phyloP scores from a whole-genome alignment of 2,113 vertebrate genomes.

The Felis chaus region DNA sequence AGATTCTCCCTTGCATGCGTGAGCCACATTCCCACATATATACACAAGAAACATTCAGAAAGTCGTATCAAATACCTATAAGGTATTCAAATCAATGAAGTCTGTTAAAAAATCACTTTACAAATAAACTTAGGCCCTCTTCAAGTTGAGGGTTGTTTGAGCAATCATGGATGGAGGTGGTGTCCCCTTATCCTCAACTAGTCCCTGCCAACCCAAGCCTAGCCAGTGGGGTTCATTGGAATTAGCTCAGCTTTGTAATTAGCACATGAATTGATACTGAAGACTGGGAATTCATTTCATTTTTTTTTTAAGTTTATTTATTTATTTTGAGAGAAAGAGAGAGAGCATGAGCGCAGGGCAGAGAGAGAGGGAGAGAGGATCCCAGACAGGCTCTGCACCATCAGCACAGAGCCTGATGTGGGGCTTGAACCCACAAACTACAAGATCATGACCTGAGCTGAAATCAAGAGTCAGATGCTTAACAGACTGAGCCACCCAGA shows the following conservation, averaged over 20 bases:
- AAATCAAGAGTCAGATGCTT: background rate
- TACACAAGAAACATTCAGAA: background rate
- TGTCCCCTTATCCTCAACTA: background rate
- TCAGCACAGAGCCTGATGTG: background rate
- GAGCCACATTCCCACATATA: background rate
- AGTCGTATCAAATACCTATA: background rate
- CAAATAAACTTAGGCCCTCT: constrained; percentile 13
- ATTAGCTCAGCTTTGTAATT: constrained; percentile 16
- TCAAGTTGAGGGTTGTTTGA: background rate
- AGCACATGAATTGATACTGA: background rate
- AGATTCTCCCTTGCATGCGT: background rate
- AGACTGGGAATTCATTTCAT: background rate
- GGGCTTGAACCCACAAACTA: background rate
- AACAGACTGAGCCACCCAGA: background rate
- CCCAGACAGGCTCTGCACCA: background rate
- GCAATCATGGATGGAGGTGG: background rate
- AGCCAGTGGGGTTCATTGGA: background rate
- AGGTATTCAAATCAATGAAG: background rate
- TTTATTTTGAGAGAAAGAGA: background rate
- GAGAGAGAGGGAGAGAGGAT: background rate
- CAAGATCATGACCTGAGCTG: background rate
- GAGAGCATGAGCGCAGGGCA: background rate
- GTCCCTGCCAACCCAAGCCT: background rate
- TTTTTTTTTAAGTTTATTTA: background rate
- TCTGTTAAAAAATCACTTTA: background rate